Conservation (phyloP, 2,888 invertebrate species). For the Lycaena phlaeas region DNA sequence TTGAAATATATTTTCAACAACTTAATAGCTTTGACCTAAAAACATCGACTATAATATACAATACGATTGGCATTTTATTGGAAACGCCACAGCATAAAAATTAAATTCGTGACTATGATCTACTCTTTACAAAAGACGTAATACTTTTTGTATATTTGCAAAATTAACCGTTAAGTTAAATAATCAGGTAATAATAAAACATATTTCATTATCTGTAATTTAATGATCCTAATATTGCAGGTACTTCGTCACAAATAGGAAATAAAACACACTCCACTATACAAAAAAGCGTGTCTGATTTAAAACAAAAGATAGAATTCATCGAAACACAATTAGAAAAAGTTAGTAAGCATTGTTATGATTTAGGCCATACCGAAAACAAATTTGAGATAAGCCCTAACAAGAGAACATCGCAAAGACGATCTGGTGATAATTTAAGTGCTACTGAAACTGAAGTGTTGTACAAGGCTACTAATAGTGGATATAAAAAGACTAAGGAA, state of each 20-base stretch:
- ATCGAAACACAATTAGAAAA: conserved; percentile 42
- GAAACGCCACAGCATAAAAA: too few species aligned
- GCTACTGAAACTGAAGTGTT: conserved; percentile 32
- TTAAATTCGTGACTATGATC: too few species aligned
- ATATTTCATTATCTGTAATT: too few species aligned
- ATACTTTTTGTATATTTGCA: too few species aligned
- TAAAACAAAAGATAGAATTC: conserved; percentile 45
- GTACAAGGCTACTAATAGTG: conserved; percentile 33
- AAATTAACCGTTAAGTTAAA: too few species aligned
- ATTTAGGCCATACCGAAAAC: conserved; percentile 21
- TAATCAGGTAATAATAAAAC: too few species aligned
- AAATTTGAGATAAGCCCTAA: too few species aligned
- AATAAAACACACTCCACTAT: conserved; percentile 50
- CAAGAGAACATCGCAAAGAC: conserved; percentile 19
- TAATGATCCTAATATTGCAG: conserved; percentile 30
- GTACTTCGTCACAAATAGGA: conserved; percentile 43
- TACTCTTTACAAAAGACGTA: too few species aligned
- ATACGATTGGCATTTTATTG: too few species aligned
- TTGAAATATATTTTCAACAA: not conserved
- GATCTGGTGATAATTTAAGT: not conserved
- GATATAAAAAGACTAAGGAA: conserved; percentile 29
- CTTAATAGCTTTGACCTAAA: too few species aligned
- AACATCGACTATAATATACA: too few species aligned
- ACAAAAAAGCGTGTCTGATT: conserved; percentile 44
- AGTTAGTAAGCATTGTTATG: conserved; percentile 41